phyloP scores from a whole-genome alignment of 2,113 vertebrate species.

The Bolborhynchus lineola region DNA sequence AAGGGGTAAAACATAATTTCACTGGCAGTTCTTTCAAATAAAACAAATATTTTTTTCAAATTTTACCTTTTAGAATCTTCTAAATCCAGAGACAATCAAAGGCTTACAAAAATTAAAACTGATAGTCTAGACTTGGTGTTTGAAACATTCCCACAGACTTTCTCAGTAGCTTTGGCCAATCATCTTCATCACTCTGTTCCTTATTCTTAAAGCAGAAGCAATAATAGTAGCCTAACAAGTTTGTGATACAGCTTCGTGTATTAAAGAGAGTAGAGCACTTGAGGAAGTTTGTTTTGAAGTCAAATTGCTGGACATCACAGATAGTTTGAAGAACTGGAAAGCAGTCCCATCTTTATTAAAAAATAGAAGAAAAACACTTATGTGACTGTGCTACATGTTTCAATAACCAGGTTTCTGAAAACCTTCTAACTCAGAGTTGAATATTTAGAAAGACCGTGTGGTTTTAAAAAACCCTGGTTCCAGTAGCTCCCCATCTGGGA shows the following conservation, averaged over 20 bases:
- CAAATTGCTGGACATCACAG: background rate
- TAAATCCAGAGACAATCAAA: background rate
- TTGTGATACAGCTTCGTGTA: background rate
- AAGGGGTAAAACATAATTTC: background rate
- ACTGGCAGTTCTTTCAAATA: background rate
- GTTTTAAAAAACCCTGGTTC: constrained; percentile 13
- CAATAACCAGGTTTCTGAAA: background rate
- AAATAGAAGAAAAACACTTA: background rate
- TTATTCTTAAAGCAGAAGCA: background rate
- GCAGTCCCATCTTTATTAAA: background rate
- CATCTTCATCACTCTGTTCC: background rate
- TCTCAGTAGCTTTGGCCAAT: background rate
- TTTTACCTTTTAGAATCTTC: background rate
- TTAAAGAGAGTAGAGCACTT: background rate
- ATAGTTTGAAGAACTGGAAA: background rate
- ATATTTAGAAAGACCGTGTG: background rate
- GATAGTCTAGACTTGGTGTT: background rate
- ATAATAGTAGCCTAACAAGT: background rate
- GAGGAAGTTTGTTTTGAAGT: background rate
- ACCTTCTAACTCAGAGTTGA: background rate
- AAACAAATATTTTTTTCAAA: background rate
- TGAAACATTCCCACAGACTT: background rate
- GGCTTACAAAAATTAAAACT: background rate
- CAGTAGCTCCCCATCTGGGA: background rate
- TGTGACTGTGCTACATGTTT: background rate